Conservation (phyloP, 2,797 vertebrate species). For the Naso thynnoides region DNA sequence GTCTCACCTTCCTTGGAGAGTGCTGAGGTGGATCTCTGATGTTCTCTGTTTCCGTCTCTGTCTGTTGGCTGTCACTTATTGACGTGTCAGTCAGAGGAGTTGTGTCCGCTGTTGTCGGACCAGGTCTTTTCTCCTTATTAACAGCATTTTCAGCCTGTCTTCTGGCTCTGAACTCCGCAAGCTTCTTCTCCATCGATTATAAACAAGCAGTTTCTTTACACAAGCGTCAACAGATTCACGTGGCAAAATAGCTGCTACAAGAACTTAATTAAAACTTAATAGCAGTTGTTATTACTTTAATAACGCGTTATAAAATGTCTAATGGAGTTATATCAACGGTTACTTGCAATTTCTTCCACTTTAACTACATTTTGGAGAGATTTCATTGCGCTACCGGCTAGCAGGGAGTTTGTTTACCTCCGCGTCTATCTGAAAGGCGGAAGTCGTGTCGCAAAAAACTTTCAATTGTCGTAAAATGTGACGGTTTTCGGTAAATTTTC, state of each 20-base stretch:
- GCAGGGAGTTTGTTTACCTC: constrained; percentile 63
- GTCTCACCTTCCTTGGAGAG: constrained; percentile 45
- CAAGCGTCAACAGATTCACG: neutral
- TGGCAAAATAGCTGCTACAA: constrained; percentile 9
- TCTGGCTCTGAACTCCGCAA: constrained; percentile 84
- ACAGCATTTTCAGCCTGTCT: constrained; percentile 59
- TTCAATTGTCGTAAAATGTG: constrained; percentile 5
- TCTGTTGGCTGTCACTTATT: neutral
- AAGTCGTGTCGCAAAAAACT: constrained; percentile 36
- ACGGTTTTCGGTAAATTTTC: constrained; percentile 13
- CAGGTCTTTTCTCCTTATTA: neutral
- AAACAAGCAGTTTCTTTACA: neutral
- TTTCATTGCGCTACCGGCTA: neutral
- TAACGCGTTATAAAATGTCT: no score
- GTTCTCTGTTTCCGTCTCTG: constrained; percentile 2
- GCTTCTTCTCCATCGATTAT: constrained; percentile 83
- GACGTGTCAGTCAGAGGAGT: neutral
- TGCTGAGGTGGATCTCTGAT: neutral
- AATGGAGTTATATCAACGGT: fast-evolving
- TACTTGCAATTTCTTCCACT: neutral
- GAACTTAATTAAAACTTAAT: neutral
- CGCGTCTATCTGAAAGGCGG: constrained; percentile 32
- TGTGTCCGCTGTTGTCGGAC: neutral
- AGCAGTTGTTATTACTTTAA: neutral
- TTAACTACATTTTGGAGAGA: neutral